Evolutionary conservation across 2,797 vertebrate species (phyloP), one percentile per base, ranked within the genome.

Genomic region (Eulemur mongoz): DNA sequence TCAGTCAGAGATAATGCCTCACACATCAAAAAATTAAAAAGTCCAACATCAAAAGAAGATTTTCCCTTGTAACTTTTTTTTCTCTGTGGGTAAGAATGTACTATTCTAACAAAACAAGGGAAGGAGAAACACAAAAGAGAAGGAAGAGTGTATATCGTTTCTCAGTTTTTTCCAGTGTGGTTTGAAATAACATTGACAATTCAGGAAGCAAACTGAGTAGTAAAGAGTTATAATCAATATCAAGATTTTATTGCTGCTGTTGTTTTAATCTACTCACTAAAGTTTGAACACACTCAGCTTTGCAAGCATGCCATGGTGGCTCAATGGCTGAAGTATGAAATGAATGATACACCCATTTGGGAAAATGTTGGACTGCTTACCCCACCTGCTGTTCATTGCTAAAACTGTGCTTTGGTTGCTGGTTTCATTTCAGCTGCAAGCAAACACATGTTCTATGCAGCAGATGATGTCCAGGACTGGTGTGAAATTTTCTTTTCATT

Each of bases 321-420:
- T 80, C 93, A 90, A 5, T 40, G 45, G 43, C 87, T 91, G 22
- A 95, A 96, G 79, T 45, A 87, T 1, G 48, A 65, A 92, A 27
- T 30, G 23, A 85, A 52, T 3, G 2, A 82, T 69, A 35, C 40
- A 91, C 8, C 50, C 78, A 12, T 3, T 73, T 70, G 54, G 75
- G 76, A 93, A 82, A 91, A 61, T 45, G 30, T 20, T 10, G 3
- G 22, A 54, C 94, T 65, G 75, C 89, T 92, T 32, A 69, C 98
- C 35, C 97, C 98, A 93, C 78, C 97, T 96, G 1, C 96, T 57
- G 98, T 93, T 69, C 69, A 25, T 91, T 65, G 10, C 11, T 38
- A 48, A 93, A 94, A 69, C 0, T 27, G 75, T 8, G 7, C 45
- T 89, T 25, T 23, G 3, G 0, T 30, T 13, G 22, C 32, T 15